phyloP scores from a whole-genome alignment of 64 coral and sea anemone genomes.

The Exaiptasia diaphana region DNA sequence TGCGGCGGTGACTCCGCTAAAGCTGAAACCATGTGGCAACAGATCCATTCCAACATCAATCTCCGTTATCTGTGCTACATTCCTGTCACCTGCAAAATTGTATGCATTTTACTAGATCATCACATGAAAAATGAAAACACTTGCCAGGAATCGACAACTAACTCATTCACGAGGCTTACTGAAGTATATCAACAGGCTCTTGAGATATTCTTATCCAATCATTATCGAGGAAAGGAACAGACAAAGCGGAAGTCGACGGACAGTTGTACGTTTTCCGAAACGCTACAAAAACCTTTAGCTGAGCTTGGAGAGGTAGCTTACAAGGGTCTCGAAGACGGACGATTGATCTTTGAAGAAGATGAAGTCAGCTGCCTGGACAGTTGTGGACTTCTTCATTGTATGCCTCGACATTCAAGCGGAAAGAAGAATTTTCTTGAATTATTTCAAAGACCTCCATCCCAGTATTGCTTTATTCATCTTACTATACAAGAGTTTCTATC shows the following conservation, averaged over 20 bases:
- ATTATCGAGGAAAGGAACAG: constrained; percentile 13
- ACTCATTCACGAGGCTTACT: constrained; percentile 46
- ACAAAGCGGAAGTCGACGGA: too few relatives aligned
- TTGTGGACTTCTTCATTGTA: constrained; percentile 37
- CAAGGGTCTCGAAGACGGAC: constrained; percentile 9
- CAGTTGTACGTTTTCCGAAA: too few relatives aligned
- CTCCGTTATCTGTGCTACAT: constrained; percentile 55
- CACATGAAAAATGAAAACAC: background rate
- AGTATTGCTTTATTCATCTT: constrained; percentile 36
- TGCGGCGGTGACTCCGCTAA: background rate
- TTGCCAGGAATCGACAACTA: too few relatives aligned
- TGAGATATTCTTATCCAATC: constrained; percentile 37
- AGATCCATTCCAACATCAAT: constrained; percentile 33
- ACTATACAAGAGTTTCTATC: constrained; percentile 35
- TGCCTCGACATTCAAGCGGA: constrained; percentile 12
- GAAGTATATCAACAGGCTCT: constrained; percentile 34
- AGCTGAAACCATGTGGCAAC: constrained; percentile 5
- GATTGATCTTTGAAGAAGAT: constrained; percentile 39
- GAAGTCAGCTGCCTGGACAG: constrained; percentile 29
- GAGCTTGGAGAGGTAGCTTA: constrained; percentile 10
- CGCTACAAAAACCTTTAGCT: constrained; percentile 14
- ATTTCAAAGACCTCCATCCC: constrained; percentile 2
- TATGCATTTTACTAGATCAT: constrained; percentile 42
- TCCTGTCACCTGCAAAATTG: constrained; percentile 54
- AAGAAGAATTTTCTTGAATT: too few relatives aligned